Evolutionary conservation across 2,888 invertebrate genomes (phyloP).

Genomic region (Brenthis hecate): DNA sequence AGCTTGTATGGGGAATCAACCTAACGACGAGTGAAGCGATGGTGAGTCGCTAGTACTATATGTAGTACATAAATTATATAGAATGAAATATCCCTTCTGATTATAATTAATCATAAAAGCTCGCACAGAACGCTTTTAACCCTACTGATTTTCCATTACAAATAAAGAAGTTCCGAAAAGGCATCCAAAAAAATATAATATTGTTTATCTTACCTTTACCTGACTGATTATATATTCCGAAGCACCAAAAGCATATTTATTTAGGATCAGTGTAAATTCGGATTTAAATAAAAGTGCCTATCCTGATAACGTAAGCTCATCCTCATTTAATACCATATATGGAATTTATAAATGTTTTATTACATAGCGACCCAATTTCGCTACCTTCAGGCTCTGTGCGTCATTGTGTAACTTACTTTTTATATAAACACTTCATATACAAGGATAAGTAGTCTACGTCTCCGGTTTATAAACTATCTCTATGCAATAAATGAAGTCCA

Average conservation of each 20-base stretch:
- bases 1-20: too few species aligned
- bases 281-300: slow-evolving; percentile 39
- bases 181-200: slow-evolving; percentile 29
- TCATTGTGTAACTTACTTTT: too few species aligned
- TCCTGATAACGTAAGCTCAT: neutral
- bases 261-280: slow-evolving; percentile 43
- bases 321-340: slow-evolving; percentile 1
- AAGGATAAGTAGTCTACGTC: too few species aligned
- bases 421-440: too few species aligned
- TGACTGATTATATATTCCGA: slow-evolving; percentile 30
- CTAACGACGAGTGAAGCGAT: too few species aligned
- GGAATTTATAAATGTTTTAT: neutral
- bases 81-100: too few species aligned
- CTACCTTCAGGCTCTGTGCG: neutral
- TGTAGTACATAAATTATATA: too few species aligned
- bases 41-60: too few species aligned
- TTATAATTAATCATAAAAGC: neutral
- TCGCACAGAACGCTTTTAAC: neutral
- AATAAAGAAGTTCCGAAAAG: slow-evolving; percentile 18
- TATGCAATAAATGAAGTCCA: too few species aligned
- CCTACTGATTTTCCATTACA: slow-evolving; percentile 2
- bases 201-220: slow-evolving; percentile 29
- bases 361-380: neutral
- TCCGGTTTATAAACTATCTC: too few species aligned
- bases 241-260: slow-evolving; percentile 39